These are phyloP conservation scores for Micromussa lordhowensis DNA, from an alignment of 92 coral and sea anemone genomes.

Conservation along the genomic window DNA sequence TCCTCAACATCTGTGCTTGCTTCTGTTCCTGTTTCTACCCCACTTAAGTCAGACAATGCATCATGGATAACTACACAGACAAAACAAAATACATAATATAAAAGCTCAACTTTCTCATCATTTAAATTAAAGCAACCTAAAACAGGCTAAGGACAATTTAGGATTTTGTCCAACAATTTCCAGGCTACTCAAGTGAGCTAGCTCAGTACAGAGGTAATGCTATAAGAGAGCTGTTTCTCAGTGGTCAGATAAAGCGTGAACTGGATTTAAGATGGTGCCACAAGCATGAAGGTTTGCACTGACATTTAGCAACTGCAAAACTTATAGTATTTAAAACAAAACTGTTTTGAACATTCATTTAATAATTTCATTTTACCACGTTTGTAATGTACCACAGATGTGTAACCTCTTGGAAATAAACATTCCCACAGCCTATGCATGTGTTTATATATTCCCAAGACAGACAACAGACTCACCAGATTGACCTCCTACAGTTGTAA, in stretches of 20 bases:
- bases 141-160: not conserved
- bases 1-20: conserved; percentile 86
- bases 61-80: conserved; percentile 74
- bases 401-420: not conserved
- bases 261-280: not conserved
- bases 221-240: not conserved
- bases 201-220: not conserved
- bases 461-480: conserved; percentile 45
- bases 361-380: too few species aligned
- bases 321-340: too few species aligned
- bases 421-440: not conserved
- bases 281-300: not conserved
- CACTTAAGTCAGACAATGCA: conserved; percentile 95
- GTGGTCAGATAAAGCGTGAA: not conserved
- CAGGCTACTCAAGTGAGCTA: not conserved
- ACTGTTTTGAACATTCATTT: too few species aligned
- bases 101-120: not conserved
- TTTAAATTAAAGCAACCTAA: not conserved
- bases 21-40: conserved; percentile 88
- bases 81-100: not conserved
- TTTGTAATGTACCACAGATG: too few species aligned
- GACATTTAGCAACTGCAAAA: too few species aligned
- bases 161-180: not conserved
- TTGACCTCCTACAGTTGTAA: conserved; percentile 64
- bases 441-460: not conserved